Percentiles rank a stretch among this genome's conserved stretches.
phyloP scores from a whole-genome alignment of 2,797 vertebrate species.

The Sebastes cheni region DNA sequence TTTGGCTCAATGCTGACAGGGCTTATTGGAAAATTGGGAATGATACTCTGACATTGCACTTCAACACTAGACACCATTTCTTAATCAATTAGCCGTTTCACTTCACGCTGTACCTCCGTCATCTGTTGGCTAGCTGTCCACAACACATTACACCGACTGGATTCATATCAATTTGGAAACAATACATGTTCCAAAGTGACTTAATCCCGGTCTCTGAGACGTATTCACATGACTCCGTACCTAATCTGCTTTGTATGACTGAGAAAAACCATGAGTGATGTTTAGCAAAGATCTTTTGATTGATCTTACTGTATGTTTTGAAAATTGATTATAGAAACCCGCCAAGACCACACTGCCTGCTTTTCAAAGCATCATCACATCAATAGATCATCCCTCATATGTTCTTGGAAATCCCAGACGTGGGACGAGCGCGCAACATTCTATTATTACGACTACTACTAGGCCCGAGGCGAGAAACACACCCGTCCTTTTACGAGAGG shows the following conservation, averaged over 20 bases:
- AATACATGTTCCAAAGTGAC: constrained; percentile 8
- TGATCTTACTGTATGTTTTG: constrained; percentile 9
- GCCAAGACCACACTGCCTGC: constrained; percentile 63
- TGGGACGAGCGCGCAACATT: constrained; percentile 56
- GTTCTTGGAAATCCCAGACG: constrained; percentile 75
- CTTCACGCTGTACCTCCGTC: constrained; percentile 22
- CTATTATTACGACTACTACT: constrained; percentile 61
- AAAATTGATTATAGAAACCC: constrained; percentile 31
- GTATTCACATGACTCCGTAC: not conserved
- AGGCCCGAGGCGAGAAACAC: constrained; percentile 62
- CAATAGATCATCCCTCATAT: constrained; percentile 59
- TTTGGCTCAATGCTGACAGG: constrained; percentile 21
- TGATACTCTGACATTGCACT: constrained; percentile 13
- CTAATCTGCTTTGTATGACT: constrained; percentile 1
- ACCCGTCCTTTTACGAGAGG: constrained; percentile 69
- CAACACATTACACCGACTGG: constrained; percentile 34
- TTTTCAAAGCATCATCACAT: constrained; percentile 73
- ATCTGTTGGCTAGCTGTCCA: constrained; percentile 26
- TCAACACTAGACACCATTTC: constrained; percentile 22
- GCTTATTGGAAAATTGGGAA: constrained; percentile 37
- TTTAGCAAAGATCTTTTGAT: constrained; percentile 12
- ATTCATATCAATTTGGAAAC: constrained; percentile 19
- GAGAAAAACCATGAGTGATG: constrained; percentile 10
- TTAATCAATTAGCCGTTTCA: constrained; percentile 44
- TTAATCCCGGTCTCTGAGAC: not conserved